Conservation (phyloP, 1,140 invertebrate genomes). For the Dolichoris vasculosae region DNA sequence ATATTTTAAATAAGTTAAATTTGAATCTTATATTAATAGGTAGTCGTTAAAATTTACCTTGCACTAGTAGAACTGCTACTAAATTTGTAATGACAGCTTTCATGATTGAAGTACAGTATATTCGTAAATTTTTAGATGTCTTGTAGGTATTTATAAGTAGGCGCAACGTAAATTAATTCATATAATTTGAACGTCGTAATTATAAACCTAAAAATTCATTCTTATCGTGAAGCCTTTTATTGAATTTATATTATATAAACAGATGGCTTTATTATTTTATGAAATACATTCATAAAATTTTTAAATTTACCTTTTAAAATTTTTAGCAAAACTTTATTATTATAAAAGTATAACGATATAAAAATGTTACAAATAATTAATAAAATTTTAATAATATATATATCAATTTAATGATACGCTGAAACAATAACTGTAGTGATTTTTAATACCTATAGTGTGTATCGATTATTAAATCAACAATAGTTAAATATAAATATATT, state of each 20-base stretch:
- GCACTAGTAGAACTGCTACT: neutral
- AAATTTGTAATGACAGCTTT: neutral
- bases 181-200: neutral
- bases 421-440: too few relatives aligned
- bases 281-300: neutral
- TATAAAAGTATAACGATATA: too few relatives aligned
- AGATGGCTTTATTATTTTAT: conserved; percentile 4
- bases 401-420: too few relatives aligned
- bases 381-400: too few relatives aligned
- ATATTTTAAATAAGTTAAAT: too few relatives aligned
- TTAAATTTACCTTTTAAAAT: neutral
- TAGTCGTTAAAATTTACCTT: too few relatives aligned
- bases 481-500: too few relatives aligned
- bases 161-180: neutral
- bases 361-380: too few relatives aligned
- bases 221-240: neutral
- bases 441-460: too few relatives aligned
- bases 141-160: neutral
- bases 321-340: neutral
- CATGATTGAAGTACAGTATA: neutral
- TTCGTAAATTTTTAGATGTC: neutral
- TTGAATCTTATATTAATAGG: too few relatives aligned
- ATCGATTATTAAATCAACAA: too few relatives aligned
- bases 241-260: conserved; percentile 1
- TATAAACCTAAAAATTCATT: neutral